Evolutionary conservation across 2,797 vertebrate species (phyloP).

Genomic region (Melanotaenia nigrans): DNA sequence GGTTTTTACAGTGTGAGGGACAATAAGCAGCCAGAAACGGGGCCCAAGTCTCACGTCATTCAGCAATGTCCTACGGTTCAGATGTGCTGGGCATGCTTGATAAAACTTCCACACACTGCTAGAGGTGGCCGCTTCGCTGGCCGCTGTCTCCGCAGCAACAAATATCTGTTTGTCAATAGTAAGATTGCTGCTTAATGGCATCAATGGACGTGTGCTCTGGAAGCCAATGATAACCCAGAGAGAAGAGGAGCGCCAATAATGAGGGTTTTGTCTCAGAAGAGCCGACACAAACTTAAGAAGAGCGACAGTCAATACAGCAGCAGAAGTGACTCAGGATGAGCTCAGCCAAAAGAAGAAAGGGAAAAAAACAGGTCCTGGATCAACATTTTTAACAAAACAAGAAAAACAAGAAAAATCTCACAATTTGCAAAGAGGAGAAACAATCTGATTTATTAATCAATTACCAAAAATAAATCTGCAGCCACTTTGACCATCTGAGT

Average conservation of each 20-base stretch:
- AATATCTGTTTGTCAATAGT: slow-evolving; percentile 72
- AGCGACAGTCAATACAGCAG: slow-evolving; percentile 55
- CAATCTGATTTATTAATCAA: not conserved
- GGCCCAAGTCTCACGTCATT: slow-evolving; percentile 59
- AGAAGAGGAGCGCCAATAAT: slow-evolving; percentile 62
- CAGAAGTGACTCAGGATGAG: slow-evolving; percentile 45
- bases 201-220: slow-evolving; percentile 76
- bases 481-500: not conserved
- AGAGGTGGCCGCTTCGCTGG: slow-evolving; percentile 45
- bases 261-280: slow-evolving; percentile 69
- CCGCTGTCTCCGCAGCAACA: slow-evolving; percentile 68
- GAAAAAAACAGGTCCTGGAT: slow-evolving; percentile 2
- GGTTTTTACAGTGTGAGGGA: slow-evolving; percentile 63
- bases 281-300: slow-evolving; percentile 61
- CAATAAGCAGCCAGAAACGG: slow-evolving; percentile 39
- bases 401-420: not conserved
- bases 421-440: not conserved
- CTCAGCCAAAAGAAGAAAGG: not conserved
- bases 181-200: slow-evolving; percentile 63
- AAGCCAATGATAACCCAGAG: slow-evolving; percentile 71
- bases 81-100: slow-evolving; percentile 56
- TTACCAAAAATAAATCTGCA: not conserved
- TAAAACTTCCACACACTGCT: slow-evolving; percentile 65
- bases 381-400: not conserved
- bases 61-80: slow-evolving; percentile 50